Percentiles rank a stretch among this genome's conserved stretches.
Evolutionary conservation across 2,113 vertebrate species (phyloP).

Genomic region (Amblyornis subalaris): DNA sequence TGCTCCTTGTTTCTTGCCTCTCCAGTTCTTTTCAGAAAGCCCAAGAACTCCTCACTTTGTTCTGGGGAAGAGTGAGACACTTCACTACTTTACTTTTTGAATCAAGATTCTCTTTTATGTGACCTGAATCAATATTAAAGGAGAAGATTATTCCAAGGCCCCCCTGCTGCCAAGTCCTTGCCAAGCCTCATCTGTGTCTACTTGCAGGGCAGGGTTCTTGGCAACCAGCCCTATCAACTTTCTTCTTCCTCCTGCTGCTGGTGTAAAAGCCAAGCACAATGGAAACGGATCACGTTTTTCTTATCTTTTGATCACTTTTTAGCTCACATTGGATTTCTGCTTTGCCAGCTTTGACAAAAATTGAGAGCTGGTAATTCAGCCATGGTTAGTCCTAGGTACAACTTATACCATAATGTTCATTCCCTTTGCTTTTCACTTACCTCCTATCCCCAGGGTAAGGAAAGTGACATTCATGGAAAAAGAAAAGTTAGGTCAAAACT

Average conservation of each 20-base stretch:
- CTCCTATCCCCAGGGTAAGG: background rate
- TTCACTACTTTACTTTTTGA: background rate
- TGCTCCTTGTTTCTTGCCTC: background rate
- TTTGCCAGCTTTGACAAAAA: background rate
- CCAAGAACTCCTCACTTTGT: background rate
- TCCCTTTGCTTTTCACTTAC: background rate
- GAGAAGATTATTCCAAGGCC: background rate
- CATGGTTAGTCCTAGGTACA: background rate
- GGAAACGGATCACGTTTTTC: background rate
- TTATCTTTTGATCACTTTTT: background rate
- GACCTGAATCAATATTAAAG: background rate
- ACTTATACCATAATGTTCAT: background rate
- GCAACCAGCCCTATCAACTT: background rate
- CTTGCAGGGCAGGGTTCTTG: background rate
- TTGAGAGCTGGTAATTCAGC: background rate
- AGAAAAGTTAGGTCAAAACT: conserved; percentile 28
- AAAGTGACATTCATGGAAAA: background rate
- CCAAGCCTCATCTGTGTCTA: background rate
- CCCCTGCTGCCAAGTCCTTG: background rate
- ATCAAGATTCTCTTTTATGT: background rate
- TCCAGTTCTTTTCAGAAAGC: background rate
- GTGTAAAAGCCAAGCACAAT: background rate
- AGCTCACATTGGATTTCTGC: background rate
- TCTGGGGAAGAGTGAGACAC: background rate
- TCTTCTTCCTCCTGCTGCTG: background rate